These are phyloP conservation scores for Hirtodrosophila duncani DNA, from an alignment of 2,888 invertebrate species.

Conservation along the genomic window DNA sequence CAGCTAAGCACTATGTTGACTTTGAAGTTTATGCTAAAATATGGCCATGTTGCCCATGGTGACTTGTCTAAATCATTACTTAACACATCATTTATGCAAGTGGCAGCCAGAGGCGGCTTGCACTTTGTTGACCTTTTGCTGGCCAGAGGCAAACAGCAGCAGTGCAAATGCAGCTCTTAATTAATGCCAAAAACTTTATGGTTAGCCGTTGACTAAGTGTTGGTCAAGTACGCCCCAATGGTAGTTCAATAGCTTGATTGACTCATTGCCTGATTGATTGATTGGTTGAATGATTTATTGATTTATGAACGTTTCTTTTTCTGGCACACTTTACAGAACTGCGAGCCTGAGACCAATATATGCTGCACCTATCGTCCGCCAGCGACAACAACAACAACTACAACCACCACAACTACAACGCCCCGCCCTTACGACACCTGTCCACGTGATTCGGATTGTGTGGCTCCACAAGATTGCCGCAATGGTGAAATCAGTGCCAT, in stretches of 20 bases:
- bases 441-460: constrained; percentile 73
- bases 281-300: neutral
- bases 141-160: constrained; percentile 20
- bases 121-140: constrained; percentile 55
- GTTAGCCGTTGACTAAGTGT: neutral
- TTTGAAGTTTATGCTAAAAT: too few species aligned
- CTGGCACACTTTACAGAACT: constrained; percentile 74
- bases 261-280: constrained; percentile 21
- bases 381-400: constrained; percentile 58
- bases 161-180: constrained; percentile 11
- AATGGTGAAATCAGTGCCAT: constrained; percentile 74
- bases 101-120: too few species aligned
- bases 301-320: constrained; percentile 2
- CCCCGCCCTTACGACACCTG: constrained; percentile 70
- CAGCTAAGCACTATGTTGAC: too few species aligned
- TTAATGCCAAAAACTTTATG: constrained; percentile 6
- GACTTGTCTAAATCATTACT: constrained; percentile 30
- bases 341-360: constrained; percentile 76
- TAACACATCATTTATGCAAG: constrained; percentile 60
- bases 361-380: constrained; percentile 78
- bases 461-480: constrained; percentile 72
- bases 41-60: neutral
- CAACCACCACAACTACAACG: constrained; percentile 68
- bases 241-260: constrained; percentile 20
- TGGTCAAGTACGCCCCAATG: neutral